Conservation (phyloP, 2,113 vertebrate species). For the Campylorhamphus procurvoides region DNA sequence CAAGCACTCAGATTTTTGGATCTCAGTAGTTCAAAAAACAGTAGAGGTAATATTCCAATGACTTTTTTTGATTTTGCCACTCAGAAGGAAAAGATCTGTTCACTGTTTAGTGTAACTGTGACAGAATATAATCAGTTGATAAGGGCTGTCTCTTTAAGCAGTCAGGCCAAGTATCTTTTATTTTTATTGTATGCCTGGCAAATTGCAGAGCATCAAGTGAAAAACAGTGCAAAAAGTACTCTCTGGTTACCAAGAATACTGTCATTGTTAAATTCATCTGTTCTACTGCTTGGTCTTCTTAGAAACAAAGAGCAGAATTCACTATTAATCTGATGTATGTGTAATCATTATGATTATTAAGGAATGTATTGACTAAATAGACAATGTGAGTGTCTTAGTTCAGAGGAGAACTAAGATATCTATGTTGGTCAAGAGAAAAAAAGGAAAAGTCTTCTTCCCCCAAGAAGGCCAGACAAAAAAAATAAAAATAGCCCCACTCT, state of each 20-base stretch:
- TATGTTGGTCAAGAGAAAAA: no score
- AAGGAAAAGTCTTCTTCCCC: no score
- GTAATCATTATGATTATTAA: not conserved
- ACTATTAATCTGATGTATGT: not conserved
- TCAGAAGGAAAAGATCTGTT: not conserved
- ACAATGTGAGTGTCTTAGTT: not conserved
- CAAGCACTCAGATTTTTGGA: not conserved
- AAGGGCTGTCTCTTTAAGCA: not conserved
- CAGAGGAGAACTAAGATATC: no score
- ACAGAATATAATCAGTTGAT: not conserved
- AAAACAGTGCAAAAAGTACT: not conserved
- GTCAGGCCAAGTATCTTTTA: not conserved
- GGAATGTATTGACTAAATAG: not conserved
- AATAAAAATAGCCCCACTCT: no score
- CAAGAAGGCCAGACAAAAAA: no score
- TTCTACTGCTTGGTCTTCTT: not conserved
- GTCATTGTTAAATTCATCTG: not conserved
- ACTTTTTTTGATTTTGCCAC: not conserved
- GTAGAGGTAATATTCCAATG: not conserved
- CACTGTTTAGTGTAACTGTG: not conserved
- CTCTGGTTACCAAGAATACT: not conserved
- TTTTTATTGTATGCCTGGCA: not conserved
- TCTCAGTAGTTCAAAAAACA: not conserved
- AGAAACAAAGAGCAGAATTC: not conserved
- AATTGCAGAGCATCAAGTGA: not conserved